A percentile compares a stretch with the other conserved stretches of the same genome.
Evolutionary conservation across 2,888 invertebrate genomes (phyloP).

Genomic region (Augochlorella aurata): DNA sequence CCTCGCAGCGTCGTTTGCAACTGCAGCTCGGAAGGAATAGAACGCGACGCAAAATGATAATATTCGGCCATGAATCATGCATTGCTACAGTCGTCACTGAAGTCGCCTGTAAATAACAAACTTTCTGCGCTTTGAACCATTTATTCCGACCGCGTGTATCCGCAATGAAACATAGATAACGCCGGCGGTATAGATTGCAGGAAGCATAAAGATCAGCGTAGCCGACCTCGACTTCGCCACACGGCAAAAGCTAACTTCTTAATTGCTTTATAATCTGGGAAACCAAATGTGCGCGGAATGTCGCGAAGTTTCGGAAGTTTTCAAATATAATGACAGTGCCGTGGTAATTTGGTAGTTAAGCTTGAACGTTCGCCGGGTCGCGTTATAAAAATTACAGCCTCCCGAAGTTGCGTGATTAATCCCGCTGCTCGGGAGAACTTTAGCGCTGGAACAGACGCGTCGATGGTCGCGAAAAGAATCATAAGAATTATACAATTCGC

Average conservation of each 20-base stretch:
- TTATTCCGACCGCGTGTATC: background rate
- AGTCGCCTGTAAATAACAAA: background rate
- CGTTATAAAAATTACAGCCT: constrained; percentile 2
- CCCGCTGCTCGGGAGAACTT: background rate
- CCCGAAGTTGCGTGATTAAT: background rate
- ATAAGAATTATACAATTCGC: background rate
- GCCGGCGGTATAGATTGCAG: background rate
- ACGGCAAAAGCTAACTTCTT: constrained; percentile 10
- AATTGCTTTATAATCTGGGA: constrained; percentile 19
- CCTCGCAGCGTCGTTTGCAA: no score
- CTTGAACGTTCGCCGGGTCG: background rate
- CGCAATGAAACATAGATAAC: background rate
- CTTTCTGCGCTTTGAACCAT: background rate
- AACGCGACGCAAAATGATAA: no score
- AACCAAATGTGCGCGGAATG: constrained; percentile 14
- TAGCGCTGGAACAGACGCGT: background rate
- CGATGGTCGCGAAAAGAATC: background rate
- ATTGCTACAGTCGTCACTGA: background rate
- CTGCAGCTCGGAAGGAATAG: no score
- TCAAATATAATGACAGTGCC: constrained; percentile 14
- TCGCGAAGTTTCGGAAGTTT: constrained; percentile 12
- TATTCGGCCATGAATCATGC: no score
- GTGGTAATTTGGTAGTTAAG: constrained; percentile 5
- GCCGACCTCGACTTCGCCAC: constrained; percentile 11
- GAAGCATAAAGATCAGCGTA: constrained; percentile 2